Evolutionary conservation across 2,797 vertebrate species (phyloP).

Genomic region (Acipenser oxyrinchus): DNA sequence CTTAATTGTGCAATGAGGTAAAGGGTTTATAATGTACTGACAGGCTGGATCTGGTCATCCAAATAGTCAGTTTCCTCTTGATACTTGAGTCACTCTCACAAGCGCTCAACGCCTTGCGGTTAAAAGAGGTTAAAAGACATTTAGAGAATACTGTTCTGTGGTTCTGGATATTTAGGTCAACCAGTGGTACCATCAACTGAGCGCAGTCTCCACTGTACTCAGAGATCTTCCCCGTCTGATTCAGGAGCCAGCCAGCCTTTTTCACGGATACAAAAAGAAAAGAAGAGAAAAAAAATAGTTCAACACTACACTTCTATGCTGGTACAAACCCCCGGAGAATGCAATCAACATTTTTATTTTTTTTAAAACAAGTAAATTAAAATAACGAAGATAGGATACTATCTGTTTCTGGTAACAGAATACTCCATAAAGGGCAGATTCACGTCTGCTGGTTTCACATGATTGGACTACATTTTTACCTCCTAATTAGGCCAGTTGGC

Average conservation of each 20-base stretch:
- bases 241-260: conserved; percentile 2
- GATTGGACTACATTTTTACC: too few relatives aligned
- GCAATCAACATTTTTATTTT: conserved; percentile 46
- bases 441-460: not conserved
- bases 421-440: conserved; percentile 48
- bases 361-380: conserved; percentile 47
- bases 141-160: too few relatives aligned
- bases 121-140: too few relatives aligned
- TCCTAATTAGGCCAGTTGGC: not conserved
- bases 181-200: too few relatives aligned
- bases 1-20: too few relatives aligned
- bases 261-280: conserved; percentile 33
- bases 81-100: too few relatives aligned
- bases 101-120: too few relatives aligned
- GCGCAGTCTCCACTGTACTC: conserved; percentile 36
- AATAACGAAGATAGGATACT: conserved; percentile 47
- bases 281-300: conserved; percentile 32
- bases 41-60: too few relatives aligned
- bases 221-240: conserved; percentile 34
- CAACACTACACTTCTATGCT: conserved; percentile 17
- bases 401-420: conserved; percentile 45
- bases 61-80: too few relatives aligned
- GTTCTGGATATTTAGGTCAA: too few relatives aligned
- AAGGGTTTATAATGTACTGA: too few relatives aligned
- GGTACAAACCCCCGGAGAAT: conserved; percentile 33